Conservation (phyloP, 2,797 vertebrate genomes). For the Limosa lapponica region DNA sequence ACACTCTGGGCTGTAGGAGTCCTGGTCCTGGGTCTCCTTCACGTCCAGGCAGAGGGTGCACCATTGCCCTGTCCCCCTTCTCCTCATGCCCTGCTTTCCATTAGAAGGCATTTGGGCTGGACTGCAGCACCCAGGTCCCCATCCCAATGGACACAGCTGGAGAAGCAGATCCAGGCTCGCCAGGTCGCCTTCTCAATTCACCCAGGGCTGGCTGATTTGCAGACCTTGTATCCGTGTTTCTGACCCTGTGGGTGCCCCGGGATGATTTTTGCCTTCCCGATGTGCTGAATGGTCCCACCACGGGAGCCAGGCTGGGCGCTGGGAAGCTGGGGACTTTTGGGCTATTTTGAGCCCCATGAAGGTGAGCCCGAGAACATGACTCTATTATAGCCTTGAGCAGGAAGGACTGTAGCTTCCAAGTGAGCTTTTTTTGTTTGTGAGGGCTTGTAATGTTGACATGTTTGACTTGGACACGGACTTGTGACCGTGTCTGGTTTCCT, state of each 20-base stretch:
- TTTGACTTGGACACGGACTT: background rate
- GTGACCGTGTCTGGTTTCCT: background rate
- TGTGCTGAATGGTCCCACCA: fast-evolving
- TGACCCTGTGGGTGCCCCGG: background rate
- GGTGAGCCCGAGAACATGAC: background rate
- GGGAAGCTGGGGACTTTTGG: fast-evolving
- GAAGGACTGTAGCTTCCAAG: background rate
- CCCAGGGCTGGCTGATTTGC: background rate
- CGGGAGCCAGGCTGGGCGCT: background rate
- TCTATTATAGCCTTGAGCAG: background rate
- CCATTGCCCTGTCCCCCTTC: background rate
- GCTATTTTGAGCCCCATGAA: fast-evolving
- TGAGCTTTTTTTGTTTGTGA: background rate
- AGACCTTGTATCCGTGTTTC: fast-evolving
- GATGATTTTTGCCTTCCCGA: background rate
- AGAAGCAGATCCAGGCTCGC: background rate
- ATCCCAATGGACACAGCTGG: fast-evolving
- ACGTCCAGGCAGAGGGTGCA: background rate
- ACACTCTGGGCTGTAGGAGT: fast-evolving
- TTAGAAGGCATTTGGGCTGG: background rate
- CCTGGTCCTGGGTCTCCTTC: background rate
- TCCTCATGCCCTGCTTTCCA: background rate
- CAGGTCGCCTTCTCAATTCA: background rate
- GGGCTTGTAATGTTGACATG: background rate
- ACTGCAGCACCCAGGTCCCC: background rate